phyloP scores from a whole-genome alignment of 2,797 vertebrate species.

The Oceanodroma leucorhoa region DNA sequence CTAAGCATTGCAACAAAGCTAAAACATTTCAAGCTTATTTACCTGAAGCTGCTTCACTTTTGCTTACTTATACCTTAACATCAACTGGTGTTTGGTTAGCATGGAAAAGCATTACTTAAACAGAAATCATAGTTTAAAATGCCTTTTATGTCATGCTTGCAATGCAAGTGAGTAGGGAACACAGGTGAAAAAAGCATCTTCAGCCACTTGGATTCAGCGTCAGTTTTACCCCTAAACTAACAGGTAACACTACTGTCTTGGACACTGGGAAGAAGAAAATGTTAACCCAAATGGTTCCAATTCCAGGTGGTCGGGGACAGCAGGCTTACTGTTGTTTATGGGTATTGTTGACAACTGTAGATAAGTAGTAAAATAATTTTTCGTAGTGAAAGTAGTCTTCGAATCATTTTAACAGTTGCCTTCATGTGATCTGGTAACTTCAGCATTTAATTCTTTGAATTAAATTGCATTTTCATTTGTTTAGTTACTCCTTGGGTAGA shows the following conservation, averaged over 20 bases:
- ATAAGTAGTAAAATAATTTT: neutral
- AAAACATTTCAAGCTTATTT: neutral
- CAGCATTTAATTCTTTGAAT: neutral
- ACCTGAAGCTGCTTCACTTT: neutral
- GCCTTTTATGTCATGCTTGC: neutral
- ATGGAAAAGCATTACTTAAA: neutral
- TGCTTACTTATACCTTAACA: neutral
- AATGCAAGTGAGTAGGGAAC: neutral
- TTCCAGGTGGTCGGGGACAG: neutral
- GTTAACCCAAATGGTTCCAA: neutral
- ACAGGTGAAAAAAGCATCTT: neutral
- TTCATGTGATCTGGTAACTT: neutral
- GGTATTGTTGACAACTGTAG: neutral
- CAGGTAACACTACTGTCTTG: neutral
- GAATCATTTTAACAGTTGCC: neutral
- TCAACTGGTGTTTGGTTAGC: neutral
- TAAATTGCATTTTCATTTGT: neutral
- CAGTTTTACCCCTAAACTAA: neutral
- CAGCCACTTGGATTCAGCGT: neutral
- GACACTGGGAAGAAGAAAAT: neutral
- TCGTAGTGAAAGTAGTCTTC: neutral
- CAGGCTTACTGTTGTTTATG: neutral
- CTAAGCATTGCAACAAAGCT: neutral
- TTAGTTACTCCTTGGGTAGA: neutral
- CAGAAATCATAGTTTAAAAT: neutral